Base-by-base conservation (phyloP, 2,797 vertebrate species). In the Acropternis orthonyx region DNA sequence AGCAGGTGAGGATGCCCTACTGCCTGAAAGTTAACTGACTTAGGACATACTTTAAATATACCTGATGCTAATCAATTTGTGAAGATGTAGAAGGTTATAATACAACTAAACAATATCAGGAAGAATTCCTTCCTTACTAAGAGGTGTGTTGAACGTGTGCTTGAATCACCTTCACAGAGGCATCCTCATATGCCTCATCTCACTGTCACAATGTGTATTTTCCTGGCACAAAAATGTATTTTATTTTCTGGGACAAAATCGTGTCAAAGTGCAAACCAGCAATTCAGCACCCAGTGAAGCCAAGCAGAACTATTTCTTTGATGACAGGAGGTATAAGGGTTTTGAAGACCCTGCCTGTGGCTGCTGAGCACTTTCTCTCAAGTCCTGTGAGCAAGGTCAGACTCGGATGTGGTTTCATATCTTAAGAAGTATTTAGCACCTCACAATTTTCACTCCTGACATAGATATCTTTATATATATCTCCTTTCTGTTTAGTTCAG, bases 1-100 rank as follows among this genome's bases (percentile, higher is more conserved):
- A 90, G 85, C 91, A 96, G 95, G 74, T 95, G 86, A 95, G 81
- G 83, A 83, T 83, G 82, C 48, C 52, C 69, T 51, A 14, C 66
- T 66, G 74, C 90, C 71, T 80, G 44, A 55, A 71, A 54, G 34
- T 56, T 52, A 32, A 66, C 28, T 44, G 81, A 55, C 74, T 71
- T 78, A 28, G 8, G 65, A 63, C 13, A 17, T 23, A 55, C 63
- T 86, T 93, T 54, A 89, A 82, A 89, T 49, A 81, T 24, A 65
- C 32, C 66, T 20, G 54, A 62, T 68, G 59, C 54, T 75, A 81
- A 56, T 34, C 26, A 51, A 73, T 59, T 73, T 68, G 44, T 66
- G 90, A 84, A 85, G 91, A 81, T 58, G 62, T 9, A 54, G 76
- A 56, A 81, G 36, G 80, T 39, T 20, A 51, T 30, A n/a, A 62